Evolutionary conservation across 92 coral and sea anemone genomes (phyloP).

Genomic region (Paragorgia papillata): DNA sequence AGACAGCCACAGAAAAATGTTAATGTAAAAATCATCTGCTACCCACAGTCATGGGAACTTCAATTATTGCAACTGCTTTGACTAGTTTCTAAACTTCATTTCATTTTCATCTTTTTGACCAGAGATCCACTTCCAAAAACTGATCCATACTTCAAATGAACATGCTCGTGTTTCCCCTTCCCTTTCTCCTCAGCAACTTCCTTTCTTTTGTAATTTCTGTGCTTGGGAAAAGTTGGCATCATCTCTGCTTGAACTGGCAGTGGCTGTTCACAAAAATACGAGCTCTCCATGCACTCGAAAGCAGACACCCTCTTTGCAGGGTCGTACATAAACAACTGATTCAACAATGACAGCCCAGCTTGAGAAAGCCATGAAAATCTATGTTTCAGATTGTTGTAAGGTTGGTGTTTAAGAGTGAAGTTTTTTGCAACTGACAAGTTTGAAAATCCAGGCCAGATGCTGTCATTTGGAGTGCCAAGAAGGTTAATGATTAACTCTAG

Average conservation of each 20-base stretch:
- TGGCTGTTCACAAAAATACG: constrained; percentile 92
- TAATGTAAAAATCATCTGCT: too few relatives aligned
- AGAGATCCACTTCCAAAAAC: constrained; percentile 4
- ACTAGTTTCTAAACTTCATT: not conserved
- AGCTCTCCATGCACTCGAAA: constrained; percentile 79
- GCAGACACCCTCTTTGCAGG: constrained; percentile 93
- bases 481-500: constrained; percentile 88
- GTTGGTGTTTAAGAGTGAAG: constrained; percentile 80
- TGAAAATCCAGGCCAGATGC: constrained; percentile 95
- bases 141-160: constrained; percentile 6
- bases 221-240: constrained; percentile 99
- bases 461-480: constrained; percentile 92
- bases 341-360: constrained; percentile 84
- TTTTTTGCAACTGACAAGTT: constrained; percentile 82
- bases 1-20: too few relatives aligned
- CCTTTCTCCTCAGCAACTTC: constrained; percentile 16
- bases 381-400: constrained; percentile 95
- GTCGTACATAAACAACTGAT: constrained; percentile 93
- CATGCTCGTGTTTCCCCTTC: constrained; percentile 8
- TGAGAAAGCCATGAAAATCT: constrained; percentile 90
- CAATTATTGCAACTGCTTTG: too few relatives aligned
- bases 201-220: constrained; percentile 75
- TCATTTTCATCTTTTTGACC: constrained; percentile 13
- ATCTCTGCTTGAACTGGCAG: constrained; percentile 88
- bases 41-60: too few relatives aligned